Evolutionary conservation across 2,888 invertebrate species (phyloP).

Genomic region (Mythimna vitellina): DNA sequence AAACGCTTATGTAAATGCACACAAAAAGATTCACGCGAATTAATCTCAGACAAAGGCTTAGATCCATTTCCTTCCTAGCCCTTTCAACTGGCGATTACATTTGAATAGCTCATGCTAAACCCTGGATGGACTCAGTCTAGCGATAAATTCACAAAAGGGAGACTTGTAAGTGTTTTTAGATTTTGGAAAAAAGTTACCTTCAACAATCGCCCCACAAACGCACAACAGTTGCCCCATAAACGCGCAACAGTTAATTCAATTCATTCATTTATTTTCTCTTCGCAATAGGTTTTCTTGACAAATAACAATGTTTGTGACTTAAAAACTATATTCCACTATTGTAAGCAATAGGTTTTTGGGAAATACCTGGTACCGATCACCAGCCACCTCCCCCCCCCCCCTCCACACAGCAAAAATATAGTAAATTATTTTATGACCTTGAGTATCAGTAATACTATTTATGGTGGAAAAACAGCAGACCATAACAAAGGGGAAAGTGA

Average conservation of each 20-base stretch:
- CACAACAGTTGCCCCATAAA: background rate
- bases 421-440: no score
- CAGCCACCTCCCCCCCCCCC: no score
- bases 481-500: no score
- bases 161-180: background rate
- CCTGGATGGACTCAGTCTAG: conserved; percentile 27
- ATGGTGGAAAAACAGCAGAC: no score
- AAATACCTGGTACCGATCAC: no score
- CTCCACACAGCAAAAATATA: no score
- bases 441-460: no score
- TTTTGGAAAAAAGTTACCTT: background rate
- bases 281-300: no score
- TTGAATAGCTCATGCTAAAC: conserved; percentile 39
- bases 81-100: conserved; percentile 41
- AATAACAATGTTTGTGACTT: no score
- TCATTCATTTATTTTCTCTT: no score
- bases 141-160: conserved; percentile 49
- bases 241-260: background rate
- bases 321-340: no score
- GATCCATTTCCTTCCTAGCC: conserved; percentile 37
- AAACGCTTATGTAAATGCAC: conserved; percentile 31
- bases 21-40: conserved; percentile 38
- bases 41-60: conserved; percentile 44
- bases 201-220: background rate
- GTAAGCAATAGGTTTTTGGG: no score